These are phyloP conservation scores for Anarrhichthys ocellatus DNA, from an alignment of 2,113 vertebrate genomes.

Conservation along the genomic window DNA sequence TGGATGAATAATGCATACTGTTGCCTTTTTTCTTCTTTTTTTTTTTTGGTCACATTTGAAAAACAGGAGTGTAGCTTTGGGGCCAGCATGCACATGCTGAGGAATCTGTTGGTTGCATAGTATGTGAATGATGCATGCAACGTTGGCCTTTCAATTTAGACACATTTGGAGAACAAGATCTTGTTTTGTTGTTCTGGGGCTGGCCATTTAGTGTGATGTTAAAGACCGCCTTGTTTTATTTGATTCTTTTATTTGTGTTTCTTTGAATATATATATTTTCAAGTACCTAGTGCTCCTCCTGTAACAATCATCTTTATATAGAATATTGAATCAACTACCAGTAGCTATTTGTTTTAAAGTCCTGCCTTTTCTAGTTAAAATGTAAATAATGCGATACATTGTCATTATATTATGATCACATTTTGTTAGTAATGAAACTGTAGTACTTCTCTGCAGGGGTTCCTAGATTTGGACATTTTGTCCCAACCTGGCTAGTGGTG, in stretches of 20 bases:
- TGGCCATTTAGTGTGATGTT: background rate
- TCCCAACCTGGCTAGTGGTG: conserved; percentile 8
- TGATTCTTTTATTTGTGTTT: background rate
- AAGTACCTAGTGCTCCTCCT: background rate
- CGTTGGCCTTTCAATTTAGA: conserved; percentile 5
- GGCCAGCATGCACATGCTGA: conserved; percentile 22
- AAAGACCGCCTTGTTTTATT: background rate
- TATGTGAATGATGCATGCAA: conserved; percentile 3
- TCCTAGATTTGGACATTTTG: conserved; percentile 32
- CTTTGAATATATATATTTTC: background rate
- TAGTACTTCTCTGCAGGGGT: background rate
- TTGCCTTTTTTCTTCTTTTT: conserved; percentile 35
- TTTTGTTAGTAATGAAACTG: background rate
- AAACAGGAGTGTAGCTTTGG: conserved; percentile 48
- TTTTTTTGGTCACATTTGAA: conserved; percentile 58
- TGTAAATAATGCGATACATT: background rate
- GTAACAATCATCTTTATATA: background rate
- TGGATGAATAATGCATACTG: conserved; percentile 76
- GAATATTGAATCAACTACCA: background rate
- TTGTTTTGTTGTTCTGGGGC: background rate
- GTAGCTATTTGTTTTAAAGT: background rate
- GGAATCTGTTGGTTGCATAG: conserved; percentile 41
- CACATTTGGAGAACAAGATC: conserved; percentile 1
- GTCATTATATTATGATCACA: background rate
- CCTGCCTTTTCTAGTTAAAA: background rate